Conservation (phyloP, 2,888 invertebrate species). For the Alcis repandata region DNA sequence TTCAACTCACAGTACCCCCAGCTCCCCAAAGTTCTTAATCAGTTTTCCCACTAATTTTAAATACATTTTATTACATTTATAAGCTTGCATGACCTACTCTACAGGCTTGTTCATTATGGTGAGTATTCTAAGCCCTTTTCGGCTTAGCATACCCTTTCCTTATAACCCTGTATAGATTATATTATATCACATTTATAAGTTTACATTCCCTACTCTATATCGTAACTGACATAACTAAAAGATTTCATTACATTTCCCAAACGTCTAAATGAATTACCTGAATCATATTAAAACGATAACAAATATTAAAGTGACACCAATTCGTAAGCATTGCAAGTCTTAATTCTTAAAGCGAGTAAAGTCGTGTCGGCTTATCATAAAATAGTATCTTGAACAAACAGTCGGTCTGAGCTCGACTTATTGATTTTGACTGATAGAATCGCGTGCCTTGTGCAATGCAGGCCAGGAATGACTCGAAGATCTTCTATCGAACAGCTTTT, state of each 20-base stretch:
- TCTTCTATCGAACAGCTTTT: conserved; percentile 21
- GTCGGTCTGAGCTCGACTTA: conserved; percentile 61
- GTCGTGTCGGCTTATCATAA: conserved; percentile 60
- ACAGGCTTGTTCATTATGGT: no score
- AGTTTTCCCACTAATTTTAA: no score
- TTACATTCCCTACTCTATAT: no score
- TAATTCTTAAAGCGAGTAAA: conserved; percentile 41
- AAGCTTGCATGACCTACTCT: no score
- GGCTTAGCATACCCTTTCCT: no score
- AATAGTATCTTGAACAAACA: conserved; percentile 71
- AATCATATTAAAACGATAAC: conserved; percentile 9
- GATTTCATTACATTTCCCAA: background rate
- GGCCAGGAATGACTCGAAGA: conserved; percentile 28
- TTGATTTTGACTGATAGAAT: conserved; percentile 78
- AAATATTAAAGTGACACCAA: conserved; percentile 18
- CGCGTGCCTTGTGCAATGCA: conserved; percentile 49
- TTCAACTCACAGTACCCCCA: no score
- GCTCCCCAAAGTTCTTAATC: no score
- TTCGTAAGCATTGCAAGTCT: conserved; percentile 28
- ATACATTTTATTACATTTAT: no score
- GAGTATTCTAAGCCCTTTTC: no score
- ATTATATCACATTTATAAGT: no score
- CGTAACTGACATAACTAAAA: background rate
- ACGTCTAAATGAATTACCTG: conserved; percentile 5
- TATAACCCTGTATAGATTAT: no score